Percentiles rank a stretch among this genome's conserved stretches.
These are phyloP conservation scores for Sebastes schlegelii DNA, from an alignment of 2,113 vertebrate genomes.

Conservation along the genomic window DNA sequence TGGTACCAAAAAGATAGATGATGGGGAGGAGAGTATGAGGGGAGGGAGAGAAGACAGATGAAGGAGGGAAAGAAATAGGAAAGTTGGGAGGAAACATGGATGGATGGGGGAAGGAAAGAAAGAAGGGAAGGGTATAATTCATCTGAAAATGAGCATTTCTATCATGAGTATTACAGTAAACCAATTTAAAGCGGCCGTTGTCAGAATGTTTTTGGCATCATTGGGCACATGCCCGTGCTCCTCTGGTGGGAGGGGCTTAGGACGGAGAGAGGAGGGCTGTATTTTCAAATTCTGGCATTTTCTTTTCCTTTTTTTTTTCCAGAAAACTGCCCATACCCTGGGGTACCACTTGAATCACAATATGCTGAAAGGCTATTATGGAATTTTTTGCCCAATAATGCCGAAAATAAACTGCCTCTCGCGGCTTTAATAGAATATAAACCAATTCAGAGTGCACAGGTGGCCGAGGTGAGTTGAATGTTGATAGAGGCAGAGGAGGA, in stretches of 20 bases:
- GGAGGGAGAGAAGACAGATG: slow-evolving; percentile 15
- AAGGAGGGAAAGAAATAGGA: neutral
- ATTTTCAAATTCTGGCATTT: too few relatives aligned
- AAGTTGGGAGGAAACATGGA: slow-evolving; percentile 23
- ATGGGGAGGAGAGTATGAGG: slow-evolving; percentile 16
- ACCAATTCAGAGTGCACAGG: neutral
- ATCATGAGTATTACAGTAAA: neutral
- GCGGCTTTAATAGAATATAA: neutral
- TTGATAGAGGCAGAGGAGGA: neutral
- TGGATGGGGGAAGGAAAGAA: neutral
- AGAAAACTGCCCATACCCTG: too few relatives aligned
- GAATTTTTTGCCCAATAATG: too few relatives aligned
- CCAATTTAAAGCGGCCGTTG: too few relatives aligned
- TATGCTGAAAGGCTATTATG: too few relatives aligned
- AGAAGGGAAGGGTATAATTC: neutral
- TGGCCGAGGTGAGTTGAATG: neutral
- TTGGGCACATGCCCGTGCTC: too few relatives aligned
- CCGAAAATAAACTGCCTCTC: too few relatives aligned
- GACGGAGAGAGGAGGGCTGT: too few relatives aligned
- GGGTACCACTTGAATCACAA: too few relatives aligned
- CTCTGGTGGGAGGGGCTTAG: too few relatives aligned
- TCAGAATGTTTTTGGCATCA: too few relatives aligned
- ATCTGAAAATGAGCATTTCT: neutral
- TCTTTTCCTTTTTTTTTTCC: too few relatives aligned
- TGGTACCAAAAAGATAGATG: slow-evolving; percentile 45